Conservation (phyloP, 2,113 vertebrate species). For the Tapirus terrestris region DNA sequence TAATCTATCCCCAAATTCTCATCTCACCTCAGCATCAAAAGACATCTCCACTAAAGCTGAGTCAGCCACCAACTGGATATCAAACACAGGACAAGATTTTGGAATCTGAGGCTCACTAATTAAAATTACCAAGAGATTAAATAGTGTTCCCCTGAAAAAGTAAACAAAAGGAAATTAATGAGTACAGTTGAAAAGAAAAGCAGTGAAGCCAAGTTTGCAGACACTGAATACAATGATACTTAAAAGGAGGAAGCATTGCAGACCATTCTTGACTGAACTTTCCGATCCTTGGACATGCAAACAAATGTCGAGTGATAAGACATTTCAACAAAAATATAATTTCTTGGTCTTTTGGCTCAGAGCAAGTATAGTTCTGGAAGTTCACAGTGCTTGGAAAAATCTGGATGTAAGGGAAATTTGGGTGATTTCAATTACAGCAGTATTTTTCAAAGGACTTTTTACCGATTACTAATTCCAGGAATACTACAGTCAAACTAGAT, state of each 20-base stretch:
- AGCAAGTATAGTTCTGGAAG: neutral
- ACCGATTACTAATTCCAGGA: neutral
- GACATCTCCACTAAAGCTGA: constrained; percentile 55
- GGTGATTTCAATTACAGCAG: neutral
- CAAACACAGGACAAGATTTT: constrained; percentile 52
- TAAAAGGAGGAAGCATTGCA: neutral
- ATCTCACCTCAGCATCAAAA: constrained; percentile 74
- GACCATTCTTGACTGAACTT: neutral
- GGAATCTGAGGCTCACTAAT: constrained; percentile 74
- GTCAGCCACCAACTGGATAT: constrained; percentile 44
- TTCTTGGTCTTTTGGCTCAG: constrained; percentile 32
- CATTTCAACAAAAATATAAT: constrained; percentile 11
- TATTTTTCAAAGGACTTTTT: constrained; percentile 47
- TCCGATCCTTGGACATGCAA: neutral
- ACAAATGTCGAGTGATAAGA: neutral
- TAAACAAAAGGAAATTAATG: constrained; percentile 44
- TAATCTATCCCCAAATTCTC: neutral
- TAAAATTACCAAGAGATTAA: constrained; percentile 77
- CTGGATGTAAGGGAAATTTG: neutral
- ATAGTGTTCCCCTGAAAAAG: constrained; percentile 70
- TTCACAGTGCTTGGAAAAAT: constrained; percentile 9
- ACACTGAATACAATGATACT: neutral
- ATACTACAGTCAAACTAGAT: neutral
- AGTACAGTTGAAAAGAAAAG: neutral
- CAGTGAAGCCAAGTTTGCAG: neutral